Base-by-base conservation (phyloP, 2,888 invertebrate species). In the Odiellus spinosus region DNA sequence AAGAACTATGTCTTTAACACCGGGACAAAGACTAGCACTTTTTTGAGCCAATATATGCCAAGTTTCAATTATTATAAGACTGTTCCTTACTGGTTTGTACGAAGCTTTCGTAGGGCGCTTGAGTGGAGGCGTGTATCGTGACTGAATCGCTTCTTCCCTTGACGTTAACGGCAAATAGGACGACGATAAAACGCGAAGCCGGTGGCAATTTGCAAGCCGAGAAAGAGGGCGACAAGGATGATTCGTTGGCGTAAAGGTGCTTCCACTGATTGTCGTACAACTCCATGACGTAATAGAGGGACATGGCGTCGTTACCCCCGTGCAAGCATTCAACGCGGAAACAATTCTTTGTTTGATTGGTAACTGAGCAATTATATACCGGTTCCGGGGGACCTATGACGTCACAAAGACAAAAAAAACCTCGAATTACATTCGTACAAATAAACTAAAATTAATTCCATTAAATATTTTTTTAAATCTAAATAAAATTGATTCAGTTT, bases 231-330 rank as follows among this genome's bases (percentile, higher is more conserved):
- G 50, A 49, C 14, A 47, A 21, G n/a, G 49, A 40, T 3, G 53
- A 53, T n/a, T 51, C 47, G 36, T 57, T 56, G 11, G 52, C 48
- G 11, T 48, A 45, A 2, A 54, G 40, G 15, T 36, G 34, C 11
- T 47, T 41, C 3, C 44, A 33, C 15, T 36, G 20, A 2, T 46
- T 48, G 38, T 55, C 54, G 45, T 52, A 48, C 56, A 85, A 75
- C 69, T 86, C 85, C 55, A 87, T 73, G 46, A 83, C 72, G 71
- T 87, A 87, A 64, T 75, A 74, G 71, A 87, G 86, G 49, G 84
- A 82, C 60, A 87, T 75, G 55, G 87, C 87, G 50, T 86, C 87
- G 70, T 87, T 86, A 69, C 85, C 86, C 57, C 83, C 83, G 32
- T 86, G 86, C 44, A 79, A 74, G 65, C 88, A 88, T 56, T 84